Evolutionary conservation across 2,888 invertebrate species (phyloP), one percentile per base, ranked within the genome.

Genomic region (Stratiomys singularior): DNA sequence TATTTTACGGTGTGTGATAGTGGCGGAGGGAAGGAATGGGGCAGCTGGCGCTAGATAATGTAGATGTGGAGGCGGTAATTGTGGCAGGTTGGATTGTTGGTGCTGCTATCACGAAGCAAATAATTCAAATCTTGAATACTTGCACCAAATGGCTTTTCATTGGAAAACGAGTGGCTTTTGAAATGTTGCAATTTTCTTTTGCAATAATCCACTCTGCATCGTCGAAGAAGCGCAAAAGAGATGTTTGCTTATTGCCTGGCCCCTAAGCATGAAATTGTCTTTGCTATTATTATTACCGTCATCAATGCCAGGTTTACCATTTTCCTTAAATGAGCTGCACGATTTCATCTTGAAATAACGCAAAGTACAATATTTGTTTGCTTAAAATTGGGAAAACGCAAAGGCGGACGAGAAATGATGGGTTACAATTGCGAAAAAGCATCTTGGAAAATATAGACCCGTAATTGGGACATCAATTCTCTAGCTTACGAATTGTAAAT

Each of bases 111-210:
- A 25, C 25, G 25, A 60, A 60, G 5, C 9, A 64, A 30, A 15
- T 30, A 30, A 64, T 9, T 60, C 58, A 60, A 60, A 60, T 60
- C 21, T 37, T 25, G 58, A 60, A 21, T 60, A 18, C 21, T 37
- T 21, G 25, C 11, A 21, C 28, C 1, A 64, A 64, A 64, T 64
- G 64, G 30, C 64, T 64, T 28, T 64, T 64, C 64, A 64, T 64
- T 64, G 64, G 64, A 64, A 64, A 64, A 64, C 64, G 28, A 23
- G 25, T 23, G 23, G 5, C 7, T 64, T 64, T 64, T 13, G 64
- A 28, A 30, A 23, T 60, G 7, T 25, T 13, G 23, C 25, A 15
- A 15, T 25, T 60, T 60, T 9, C 37, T 9, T 5, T 37, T 37
- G 37, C 37, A 5, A 37, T 9, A 9, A 37, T 3, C 37, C 9